phyloP scores from a whole-genome alignment of 2,113 vertebrate species.

The Cryptomyrus ogoouensis region DNA sequence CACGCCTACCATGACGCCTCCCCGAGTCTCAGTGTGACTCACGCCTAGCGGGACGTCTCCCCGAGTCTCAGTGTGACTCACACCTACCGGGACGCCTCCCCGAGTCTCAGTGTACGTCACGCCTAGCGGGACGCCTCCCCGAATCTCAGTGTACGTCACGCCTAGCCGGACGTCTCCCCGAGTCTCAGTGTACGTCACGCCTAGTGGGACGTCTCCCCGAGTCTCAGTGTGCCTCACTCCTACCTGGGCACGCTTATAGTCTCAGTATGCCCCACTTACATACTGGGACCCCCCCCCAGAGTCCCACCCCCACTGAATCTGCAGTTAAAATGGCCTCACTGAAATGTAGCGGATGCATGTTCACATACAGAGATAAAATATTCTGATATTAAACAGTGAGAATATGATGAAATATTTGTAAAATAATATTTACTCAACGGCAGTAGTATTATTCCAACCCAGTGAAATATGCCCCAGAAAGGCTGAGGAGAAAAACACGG shows the following conservation, averaged over 20 bases:
- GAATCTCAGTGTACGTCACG: too few species aligned
- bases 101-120: too few species aligned
- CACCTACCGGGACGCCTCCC: too few species aligned
- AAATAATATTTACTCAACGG: neutral
- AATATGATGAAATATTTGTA: neutral
- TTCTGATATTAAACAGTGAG: neutral
- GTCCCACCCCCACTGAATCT: neutral
- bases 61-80: too few species aligned
- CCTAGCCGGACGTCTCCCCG: too few species aligned
- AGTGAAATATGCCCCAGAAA: neutral
- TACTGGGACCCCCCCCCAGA: neutral
- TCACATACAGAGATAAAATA: neutral
- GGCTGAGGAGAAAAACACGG: neutral
- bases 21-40: too few species aligned
- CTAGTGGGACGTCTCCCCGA: rapidly evolving
- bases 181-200: neutral
- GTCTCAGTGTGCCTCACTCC: neutral
- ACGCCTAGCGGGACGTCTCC: too few species aligned
- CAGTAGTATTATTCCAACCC: neutral
- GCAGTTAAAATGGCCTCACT: neutral
- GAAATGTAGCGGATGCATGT: neutral
- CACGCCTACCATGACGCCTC: rapidly evolving
- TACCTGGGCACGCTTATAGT: neutral
- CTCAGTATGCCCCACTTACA: neutral
- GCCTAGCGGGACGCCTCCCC: too few species aligned